Conservation (phyloP, 2,113 vertebrate genomes). For the Myotis lucifugus region DNA sequence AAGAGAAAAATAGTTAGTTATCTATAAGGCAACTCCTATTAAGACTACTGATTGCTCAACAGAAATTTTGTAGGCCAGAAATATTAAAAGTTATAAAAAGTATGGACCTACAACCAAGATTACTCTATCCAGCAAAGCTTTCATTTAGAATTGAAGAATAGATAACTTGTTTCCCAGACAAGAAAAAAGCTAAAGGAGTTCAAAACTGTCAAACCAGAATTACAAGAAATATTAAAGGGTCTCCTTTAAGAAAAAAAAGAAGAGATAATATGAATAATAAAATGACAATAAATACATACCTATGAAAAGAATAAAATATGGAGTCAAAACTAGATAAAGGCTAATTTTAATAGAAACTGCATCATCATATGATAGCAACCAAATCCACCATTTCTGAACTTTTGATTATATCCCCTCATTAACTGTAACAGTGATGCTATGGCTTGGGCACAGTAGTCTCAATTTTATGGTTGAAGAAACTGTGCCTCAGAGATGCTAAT, state of each 20-base stretch:
- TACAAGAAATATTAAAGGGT: neutral
- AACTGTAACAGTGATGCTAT: neutral
- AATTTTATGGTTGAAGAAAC: neutral
- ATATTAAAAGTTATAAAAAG: neutral
- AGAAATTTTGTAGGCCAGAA: neutral
- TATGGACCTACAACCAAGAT: neutral
- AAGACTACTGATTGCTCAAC: neutral
- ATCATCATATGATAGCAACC: rapidly evolving
- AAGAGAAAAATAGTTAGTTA: neutral
- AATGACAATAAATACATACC: neutral
- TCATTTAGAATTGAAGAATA: neutral
- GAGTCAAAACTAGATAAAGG: neutral
- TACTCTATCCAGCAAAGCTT: neutral
- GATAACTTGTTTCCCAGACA: neutral
- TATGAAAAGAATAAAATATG: neutral
- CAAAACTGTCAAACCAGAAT: neutral
- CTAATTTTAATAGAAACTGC: neutral
- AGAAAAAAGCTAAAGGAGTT: neutral
- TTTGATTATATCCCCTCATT: neutral
- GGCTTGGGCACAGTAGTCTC: neutral
- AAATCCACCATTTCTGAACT: neutral
- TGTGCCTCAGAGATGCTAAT: neutral
- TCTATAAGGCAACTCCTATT: neutral
- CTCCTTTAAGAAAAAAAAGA: neutral
- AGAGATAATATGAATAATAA: neutral